These are phyloP conservation scores for Gortyna flavago DNA, from an alignment of 2,888 invertebrate genomes.

Conservation along the genomic window DNA sequence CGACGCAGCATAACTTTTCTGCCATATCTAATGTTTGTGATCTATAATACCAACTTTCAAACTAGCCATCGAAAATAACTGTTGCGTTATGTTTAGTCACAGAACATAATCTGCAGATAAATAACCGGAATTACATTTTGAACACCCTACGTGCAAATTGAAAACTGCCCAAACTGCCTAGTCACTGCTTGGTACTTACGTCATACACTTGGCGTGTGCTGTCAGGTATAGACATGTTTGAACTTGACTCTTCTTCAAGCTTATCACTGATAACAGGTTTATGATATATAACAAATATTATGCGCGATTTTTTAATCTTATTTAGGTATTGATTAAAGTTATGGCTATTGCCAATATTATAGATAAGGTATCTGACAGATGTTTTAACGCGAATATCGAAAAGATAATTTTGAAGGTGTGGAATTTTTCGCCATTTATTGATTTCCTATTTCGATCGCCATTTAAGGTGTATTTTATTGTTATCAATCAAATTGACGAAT, in stretches of 20 bases:
- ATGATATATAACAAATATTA: conserved; percentile 1
- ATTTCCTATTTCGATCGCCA: conserved; percentile 29
- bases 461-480: conserved; percentile 10
- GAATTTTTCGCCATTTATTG: conserved; percentile 28
- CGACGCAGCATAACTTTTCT: background rate
- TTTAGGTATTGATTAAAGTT: conserved; percentile 31
- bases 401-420: conserved; percentile 24
- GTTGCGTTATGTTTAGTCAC: background rate
- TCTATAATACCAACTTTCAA: background rate
- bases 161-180: conserved; percentile 2
- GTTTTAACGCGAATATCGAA: conserved; percentile 20
- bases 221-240: background rate
- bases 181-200: conserved; percentile 22
- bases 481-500: conserved; percentile 24
- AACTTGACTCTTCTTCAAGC: conserved; percentile 11
- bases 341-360: conserved; percentile 18
- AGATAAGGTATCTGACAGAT: conserved; percentile 24
- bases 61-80: background rate
- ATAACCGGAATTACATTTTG: background rate
- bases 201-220: background rate
- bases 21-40: background rate
- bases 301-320: conserved; percentile 9
- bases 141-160: background rate
- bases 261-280: conserved; percentile 20
- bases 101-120: conserved; percentile 16